A percentile compares a stretch with the other conserved stretches of the same genome.
Conservation (phyloP, 2,888 invertebrate species). For the Pardosa pseudoannulata region DNA sequence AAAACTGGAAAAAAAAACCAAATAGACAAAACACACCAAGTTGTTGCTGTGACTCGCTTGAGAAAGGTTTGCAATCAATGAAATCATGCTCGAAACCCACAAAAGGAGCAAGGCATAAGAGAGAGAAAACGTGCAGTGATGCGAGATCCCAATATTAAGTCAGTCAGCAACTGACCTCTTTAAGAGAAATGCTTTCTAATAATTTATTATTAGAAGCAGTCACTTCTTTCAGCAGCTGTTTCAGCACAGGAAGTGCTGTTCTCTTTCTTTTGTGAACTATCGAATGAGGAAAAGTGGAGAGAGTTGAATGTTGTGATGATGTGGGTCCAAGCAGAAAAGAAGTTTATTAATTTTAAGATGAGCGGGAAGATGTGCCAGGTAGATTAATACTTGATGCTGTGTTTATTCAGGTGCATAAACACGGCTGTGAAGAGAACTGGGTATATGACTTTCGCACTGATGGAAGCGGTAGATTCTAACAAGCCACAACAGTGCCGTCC, state of each 20-base stretch:
- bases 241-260: not conserved
- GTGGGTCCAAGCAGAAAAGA: not conserved
- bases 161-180: not conserved
- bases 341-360: not conserved
- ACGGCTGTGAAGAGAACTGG: not conserved
- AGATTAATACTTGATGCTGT: not conserved
- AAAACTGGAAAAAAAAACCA: no score
- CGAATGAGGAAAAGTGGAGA: not conserved
- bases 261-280: not conserved
- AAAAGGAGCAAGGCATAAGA: not conserved
- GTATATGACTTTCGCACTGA: not conserved
- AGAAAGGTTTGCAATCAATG: no score
- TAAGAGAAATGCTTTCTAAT: not conserved
- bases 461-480: no score
- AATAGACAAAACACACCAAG: no score
- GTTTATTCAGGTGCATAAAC: not conserved
- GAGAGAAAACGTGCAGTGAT: not conserved
- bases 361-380: no score
- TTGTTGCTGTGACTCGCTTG: no score
- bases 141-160: not conserved
- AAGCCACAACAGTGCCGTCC: no score
- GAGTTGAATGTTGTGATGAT: no score
- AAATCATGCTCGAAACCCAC: no score
- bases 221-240: constrained; percentile 2
- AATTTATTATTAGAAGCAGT: not conserved